These are phyloP conservation scores for Lycorma delicatula DNA, from an alignment of 1,140 invertebrate species.

Conservation along the genomic window DNA sequence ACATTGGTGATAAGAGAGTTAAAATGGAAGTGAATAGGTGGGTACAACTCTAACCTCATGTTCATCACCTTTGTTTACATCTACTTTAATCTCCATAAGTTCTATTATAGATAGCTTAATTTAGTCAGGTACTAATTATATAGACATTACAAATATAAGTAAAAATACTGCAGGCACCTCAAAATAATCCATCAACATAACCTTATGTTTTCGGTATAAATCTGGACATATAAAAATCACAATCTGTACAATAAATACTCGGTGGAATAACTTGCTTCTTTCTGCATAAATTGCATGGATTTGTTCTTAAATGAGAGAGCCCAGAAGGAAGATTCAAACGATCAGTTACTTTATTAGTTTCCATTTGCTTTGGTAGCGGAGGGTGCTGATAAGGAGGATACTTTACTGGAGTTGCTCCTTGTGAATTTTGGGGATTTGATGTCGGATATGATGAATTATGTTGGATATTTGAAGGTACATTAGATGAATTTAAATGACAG, in stretches of 20 bases:
- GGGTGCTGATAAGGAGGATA: conserved; percentile 39
- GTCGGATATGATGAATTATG: conserved; percentile 7
- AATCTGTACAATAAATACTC: conserved; percentile 75
- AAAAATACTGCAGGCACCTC: no score
- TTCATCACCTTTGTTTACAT: no score
- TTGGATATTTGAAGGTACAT: conserved; percentile 18
- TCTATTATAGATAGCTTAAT: no score
- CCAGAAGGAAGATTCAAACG: conserved; percentile 9
- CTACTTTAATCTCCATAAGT: no score
- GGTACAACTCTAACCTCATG: no score
- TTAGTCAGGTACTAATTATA: no score
- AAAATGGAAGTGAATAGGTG: no score
- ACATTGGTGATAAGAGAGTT: no score
- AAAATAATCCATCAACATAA: no score
- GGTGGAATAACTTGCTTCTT: conserved; percentile 68
- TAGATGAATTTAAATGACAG: background rate
- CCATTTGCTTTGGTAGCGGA: conserved; percentile 29
- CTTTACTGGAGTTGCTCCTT: conserved; percentile 7
- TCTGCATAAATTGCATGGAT: conserved; percentile 70
- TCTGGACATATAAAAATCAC: conserved; percentile 84
- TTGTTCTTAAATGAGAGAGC: conserved; percentile 31
- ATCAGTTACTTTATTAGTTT: conserved; percentile 8
- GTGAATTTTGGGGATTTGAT: background rate
- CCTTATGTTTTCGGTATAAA: conserved; percentile 52
- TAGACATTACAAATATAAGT: no score